Evolutionary conservation across 1,140 invertebrate species (phyloP).

Genomic region (Agrilus planipennis): DNA sequence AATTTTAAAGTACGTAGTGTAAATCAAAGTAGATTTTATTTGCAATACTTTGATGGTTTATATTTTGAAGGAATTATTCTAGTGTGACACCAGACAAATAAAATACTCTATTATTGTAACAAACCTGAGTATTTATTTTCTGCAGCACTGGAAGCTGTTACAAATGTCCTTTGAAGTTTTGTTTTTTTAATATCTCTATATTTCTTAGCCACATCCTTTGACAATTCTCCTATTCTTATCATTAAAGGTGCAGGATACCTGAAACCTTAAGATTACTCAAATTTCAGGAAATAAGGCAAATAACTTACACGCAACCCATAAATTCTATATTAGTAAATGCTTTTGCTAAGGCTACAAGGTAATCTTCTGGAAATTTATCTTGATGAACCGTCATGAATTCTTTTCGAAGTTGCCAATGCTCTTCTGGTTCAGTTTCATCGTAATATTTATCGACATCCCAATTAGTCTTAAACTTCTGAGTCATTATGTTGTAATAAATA

Average conservation of each 20-base stretch:
- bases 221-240: slow-evolving; percentile 58
- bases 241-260: slow-evolving; percentile 62
- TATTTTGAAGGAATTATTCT: background rate
- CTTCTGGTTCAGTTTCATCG: slow-evolving; percentile 59
- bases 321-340: slow-evolving; percentile 74
- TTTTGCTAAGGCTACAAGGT: slow-evolving; percentile 67
- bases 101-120: slow-evolving; percentile 6
- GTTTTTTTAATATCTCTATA: slow-evolving; percentile 43
- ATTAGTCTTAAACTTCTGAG: slow-evolving; percentile 26
- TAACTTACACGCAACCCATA: slow-evolving; percentile 60
- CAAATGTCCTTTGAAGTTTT: slow-evolving; percentile 50
- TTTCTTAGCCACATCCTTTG: slow-evolving; percentile 48
- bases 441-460: slow-evolving; percentile 54
- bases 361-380: slow-evolving; percentile 55
- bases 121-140: slow-evolving; percentile 32
- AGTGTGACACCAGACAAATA: background rate
- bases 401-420: slow-evolving; percentile 68
- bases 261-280: slow-evolving; percentile 5
- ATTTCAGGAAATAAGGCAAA: background rate
- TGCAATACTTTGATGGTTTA: too few relatives aligned
- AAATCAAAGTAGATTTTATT: background rate
- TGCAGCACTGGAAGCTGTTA: slow-evolving; percentile 51
- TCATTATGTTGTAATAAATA: too few relatives aligned
- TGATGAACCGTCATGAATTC: slow-evolving; percentile 62
- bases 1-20: background rate